Evolutionary conservation across 92 coral and sea anemone species (phyloP).

Genomic region (Diadumene lineata): DNA sequence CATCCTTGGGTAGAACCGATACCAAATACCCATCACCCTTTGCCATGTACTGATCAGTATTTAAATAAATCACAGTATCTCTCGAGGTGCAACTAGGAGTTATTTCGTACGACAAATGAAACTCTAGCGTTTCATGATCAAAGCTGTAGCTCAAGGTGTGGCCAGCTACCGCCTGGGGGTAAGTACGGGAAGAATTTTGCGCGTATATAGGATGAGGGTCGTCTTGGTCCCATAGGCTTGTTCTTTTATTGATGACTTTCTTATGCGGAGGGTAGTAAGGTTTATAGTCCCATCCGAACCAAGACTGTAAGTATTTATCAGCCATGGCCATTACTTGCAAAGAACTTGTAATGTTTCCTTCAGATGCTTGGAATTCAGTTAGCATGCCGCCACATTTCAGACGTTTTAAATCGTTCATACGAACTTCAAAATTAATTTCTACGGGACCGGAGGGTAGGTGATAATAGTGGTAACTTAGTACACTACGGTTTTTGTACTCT

Average conservation of each 20-base stretch:
- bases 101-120: slow-evolving; percentile 63
- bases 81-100: slow-evolving; percentile 63
- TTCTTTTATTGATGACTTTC: slow-evolving; percentile 23
- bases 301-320: slow-evolving; percentile 77
- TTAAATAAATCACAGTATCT: slow-evolving; percentile 73
- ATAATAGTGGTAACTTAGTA: slow-evolving; percentile 88
- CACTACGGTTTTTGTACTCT: slow-evolving; percentile 81
- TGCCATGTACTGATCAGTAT: slow-evolving; percentile 69
- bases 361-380: slow-evolving; percentile 65
- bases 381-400: slow-evolving; percentile 91
- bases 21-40: slow-evolving; percentile 64
- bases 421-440: slow-evolving; percentile 65
- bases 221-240: slow-evolving; percentile 62
- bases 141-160: slow-evolving; percentile 68
- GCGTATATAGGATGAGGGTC: slow-evolving; percentile 69
- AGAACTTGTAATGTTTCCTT: slow-evolving; percentile 47
- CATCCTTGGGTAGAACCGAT: slow-evolving; percentile 56
- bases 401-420: slow-evolving; percentile 60
- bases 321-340: slow-evolving; percentile 76
- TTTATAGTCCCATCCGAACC: slow-evolving; percentile 97
- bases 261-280: slow-evolving; percentile 55
- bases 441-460: slow-evolving; percentile 58
- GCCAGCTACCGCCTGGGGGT: slow-evolving; percentile 97
- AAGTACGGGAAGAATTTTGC: slow-evolving; percentile 85
- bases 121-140: slow-evolving; percentile 63